Percentiles rank a stretch among this genome's conserved stretches.
Conservation (phyloP, 2,888 invertebrate genomes). For the Mythimna pallens region DNA sequence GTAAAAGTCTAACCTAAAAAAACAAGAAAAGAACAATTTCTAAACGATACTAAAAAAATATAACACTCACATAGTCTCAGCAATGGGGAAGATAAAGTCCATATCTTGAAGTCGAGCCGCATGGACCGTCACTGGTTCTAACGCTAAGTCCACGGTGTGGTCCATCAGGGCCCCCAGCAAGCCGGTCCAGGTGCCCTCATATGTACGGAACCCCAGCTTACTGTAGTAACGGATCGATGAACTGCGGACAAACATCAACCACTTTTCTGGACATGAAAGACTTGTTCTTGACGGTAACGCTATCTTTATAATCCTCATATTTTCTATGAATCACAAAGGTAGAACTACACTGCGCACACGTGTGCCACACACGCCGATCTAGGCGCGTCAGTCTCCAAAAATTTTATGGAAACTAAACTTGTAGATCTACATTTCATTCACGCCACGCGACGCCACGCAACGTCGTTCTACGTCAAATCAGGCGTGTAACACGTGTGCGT, state of each 20-base stretch:
- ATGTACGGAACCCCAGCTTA: constrained; percentile 85
- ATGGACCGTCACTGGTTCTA: constrained; percentile 91
- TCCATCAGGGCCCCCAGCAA: constrained; percentile 91
- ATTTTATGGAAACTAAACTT: too few species aligned
- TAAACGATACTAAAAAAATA: neutral
- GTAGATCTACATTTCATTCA: too few species aligned
- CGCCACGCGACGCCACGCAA: too few species aligned
- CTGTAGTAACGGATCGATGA: constrained; percentile 77
- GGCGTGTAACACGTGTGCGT: too few species aligned
- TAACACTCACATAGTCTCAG: constrained; percentile 89
- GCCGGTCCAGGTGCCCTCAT: constrained; percentile 91
- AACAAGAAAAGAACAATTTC: neutral
- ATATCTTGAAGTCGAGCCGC: constrained; percentile 88
- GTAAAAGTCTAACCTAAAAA: too few species aligned
- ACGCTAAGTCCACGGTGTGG: constrained; percentile 90
- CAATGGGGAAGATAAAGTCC: constrained; percentile 91
- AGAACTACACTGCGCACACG: too few species aligned
- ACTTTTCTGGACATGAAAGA: neutral
- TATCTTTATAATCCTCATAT: neutral
- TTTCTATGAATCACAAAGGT: neutral
- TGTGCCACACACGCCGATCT: too few species aligned
- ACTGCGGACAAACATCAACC: constrained; percentile 61
- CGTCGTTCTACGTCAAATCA: too few species aligned
- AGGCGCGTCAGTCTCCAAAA: too few species aligned
- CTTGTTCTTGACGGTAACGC: neutral